Conservation (phyloP, 2,113 vertebrate genomes). For the Sorex araneus region DNA sequence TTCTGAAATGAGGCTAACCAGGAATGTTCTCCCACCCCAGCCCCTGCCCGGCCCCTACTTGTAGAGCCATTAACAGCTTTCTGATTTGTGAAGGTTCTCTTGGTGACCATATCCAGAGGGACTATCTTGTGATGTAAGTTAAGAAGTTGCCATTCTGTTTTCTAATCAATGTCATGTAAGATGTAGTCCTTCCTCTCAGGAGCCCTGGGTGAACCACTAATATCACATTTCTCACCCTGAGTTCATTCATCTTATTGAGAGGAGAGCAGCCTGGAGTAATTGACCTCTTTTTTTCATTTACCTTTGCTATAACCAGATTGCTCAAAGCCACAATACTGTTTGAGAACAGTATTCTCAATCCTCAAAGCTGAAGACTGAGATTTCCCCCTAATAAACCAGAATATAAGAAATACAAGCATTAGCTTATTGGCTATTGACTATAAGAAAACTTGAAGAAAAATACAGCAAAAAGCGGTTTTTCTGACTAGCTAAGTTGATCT, state of each 20-base stretch:
- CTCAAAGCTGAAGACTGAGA: slow-evolving; percentile 6
- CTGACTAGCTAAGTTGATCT: slow-evolving; percentile 46
- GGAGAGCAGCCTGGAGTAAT: slow-evolving; percentile 9
- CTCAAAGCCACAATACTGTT: slow-evolving; percentile 1
- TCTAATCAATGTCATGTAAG: slow-evolving; percentile 59
- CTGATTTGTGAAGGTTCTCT: slow-evolving; percentile 68
- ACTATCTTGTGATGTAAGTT: slow-evolving; percentile 58
- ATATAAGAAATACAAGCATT: not conserved
- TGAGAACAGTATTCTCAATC: not conserved
- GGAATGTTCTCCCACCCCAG: not conserved
- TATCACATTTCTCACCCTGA: slow-evolving; percentile 59
- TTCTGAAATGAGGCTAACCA: not conserved
- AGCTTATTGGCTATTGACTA: not conserved
- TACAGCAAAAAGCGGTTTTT: slow-evolving; percentile 36
- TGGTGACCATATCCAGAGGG: slow-evolving; percentile 61
- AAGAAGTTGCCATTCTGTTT: slow-evolving; percentile 64
- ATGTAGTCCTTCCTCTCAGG: slow-evolving; percentile 50
- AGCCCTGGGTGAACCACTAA: slow-evolving; percentile 53
- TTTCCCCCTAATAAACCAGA: slow-evolving; percentile 35
- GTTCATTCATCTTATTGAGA: slow-evolving; percentile 52
- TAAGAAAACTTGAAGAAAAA: slow-evolving; percentile 26
- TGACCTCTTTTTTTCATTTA: slow-evolving; percentile 19
- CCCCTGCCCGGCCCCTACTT: not conserved
- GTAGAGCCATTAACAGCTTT: slow-evolving; percentile 36
- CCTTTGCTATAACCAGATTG: slow-evolving; percentile 2